phyloP scores from a whole-genome alignment of 2,113 vertebrate genomes.

The Pteropus alecto region DNA sequence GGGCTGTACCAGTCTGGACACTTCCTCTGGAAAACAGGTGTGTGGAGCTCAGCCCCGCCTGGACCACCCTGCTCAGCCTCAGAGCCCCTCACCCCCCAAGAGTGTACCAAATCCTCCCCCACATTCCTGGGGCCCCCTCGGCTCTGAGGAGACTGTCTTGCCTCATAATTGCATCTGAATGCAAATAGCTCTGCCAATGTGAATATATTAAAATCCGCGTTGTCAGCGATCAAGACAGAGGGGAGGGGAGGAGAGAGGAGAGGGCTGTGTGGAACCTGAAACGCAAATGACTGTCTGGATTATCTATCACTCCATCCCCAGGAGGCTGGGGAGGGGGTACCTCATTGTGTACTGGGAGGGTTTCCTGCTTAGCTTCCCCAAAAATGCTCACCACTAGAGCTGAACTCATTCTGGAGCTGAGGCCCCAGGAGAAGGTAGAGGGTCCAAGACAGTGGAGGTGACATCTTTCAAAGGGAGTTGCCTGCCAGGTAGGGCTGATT shows the following conservation, averaged over 20 bases:
- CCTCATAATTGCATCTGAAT: conserved; percentile 79
- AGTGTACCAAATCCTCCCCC: neutral
- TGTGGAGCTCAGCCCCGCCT: neutral
- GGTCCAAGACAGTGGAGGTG: accelerated
- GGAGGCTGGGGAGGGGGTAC: conserved; percentile 69
- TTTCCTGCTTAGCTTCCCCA: conserved; percentile 78
- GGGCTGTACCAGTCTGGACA: no score
- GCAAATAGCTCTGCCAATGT: conserved; percentile 78
- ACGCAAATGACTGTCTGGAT: conserved; percentile 74
- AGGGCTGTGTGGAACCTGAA: conserved; percentile 48
- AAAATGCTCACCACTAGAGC: conserved; percentile 75
- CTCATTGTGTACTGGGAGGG: conserved; percentile 77
- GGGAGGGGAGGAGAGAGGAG: conserved; percentile 39
- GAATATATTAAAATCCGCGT: conserved; percentile 80
- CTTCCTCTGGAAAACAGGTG: neutral
- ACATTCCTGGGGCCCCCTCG: neutral
- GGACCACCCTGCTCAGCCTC: neutral
- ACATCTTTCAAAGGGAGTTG: neutral
- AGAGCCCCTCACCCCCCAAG: neutral
- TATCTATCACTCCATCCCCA: conserved; percentile 70
- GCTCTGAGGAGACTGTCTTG: conserved; percentile 74
- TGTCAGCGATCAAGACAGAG: conserved; percentile 73
- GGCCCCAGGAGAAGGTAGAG: conserved; percentile 3
- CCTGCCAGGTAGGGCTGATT: neutral
- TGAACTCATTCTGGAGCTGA: conserved; percentile 75